Evolutionary conservation across 2,888 invertebrate genomes (phyloP).

Genomic region (Drosophila imparisetae): DNA sequence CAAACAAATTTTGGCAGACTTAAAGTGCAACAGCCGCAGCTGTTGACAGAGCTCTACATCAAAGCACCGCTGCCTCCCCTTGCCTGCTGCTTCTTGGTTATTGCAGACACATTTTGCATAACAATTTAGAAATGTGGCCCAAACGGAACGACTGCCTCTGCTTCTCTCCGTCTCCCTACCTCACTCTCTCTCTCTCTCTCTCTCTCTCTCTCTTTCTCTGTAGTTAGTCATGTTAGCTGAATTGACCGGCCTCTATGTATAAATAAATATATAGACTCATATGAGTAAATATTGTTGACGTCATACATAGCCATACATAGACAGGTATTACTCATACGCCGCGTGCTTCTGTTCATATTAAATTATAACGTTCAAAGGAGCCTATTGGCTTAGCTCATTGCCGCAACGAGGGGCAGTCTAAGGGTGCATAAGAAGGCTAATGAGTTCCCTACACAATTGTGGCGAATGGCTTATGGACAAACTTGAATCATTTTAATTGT

Average conservation of each 20-base stretch:
- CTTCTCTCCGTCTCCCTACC: neutral
- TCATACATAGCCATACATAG: constrained; percentile 24
- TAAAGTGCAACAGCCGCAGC: constrained; percentile 58
- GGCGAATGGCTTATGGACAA: neutral
- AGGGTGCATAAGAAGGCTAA: neutral
- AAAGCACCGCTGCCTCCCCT: neutral
- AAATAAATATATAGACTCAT: constrained; percentile 32
- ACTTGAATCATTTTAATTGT: neutral
- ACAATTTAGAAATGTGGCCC: constrained; percentile 42
- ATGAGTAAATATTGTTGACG: constrained; percentile 47
- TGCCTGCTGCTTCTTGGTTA: neutral
- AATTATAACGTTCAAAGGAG: constrained; percentile 43
- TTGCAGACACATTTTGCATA: constrained; percentile 42
- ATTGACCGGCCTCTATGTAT: constrained; percentile 37
- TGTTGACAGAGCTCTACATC: constrained; percentile 31
- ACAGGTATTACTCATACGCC: constrained; percentile 60
- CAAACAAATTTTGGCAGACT: constrained; percentile 43
- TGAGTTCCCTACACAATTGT: neutral
- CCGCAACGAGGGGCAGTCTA: neutral
- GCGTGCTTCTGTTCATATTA: constrained; percentile 47
- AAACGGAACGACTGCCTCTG: constrained; percentile 16
- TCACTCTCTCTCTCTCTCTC: neutral
- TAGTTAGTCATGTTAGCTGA: constrained; percentile 41
- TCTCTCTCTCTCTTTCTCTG: constrained; percentile 13
- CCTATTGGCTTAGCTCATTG: constrained; percentile 36